Evolutionary conservation across 2,797 vertebrate species (phyloP).

Genomic region (Gila robusta): DNA sequence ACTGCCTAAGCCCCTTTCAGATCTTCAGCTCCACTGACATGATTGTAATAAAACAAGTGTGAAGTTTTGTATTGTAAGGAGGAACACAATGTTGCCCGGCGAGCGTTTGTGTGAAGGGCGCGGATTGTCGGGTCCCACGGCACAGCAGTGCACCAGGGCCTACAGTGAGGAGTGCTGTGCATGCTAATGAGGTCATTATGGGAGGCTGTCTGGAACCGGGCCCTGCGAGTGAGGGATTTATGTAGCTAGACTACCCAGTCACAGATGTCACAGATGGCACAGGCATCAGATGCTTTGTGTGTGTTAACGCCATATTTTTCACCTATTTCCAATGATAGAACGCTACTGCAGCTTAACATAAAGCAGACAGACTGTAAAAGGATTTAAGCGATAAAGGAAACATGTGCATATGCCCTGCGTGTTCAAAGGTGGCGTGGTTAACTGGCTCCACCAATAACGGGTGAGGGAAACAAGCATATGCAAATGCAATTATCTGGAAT

Average conservation of each 20-base stretch:
- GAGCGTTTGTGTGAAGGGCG: constrained; percentile 83
- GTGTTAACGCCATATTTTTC: constrained; percentile 69
- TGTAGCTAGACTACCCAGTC: constrained; percentile 75
- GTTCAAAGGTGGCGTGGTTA: constrained; percentile 28
- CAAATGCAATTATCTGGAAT: constrained; percentile 82
- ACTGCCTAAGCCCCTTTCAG: constrained; percentile 74
- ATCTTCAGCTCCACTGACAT: constrained; percentile 72
- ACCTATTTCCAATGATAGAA: constrained; percentile 60
- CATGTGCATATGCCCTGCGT: constrained; percentile 10
- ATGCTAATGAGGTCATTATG: constrained; percentile 89
- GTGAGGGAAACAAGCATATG: constrained; percentile 69
- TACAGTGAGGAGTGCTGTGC: constrained; percentile 79
- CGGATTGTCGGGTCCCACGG: constrained; percentile 81
- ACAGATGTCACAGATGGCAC: constrained; percentile 84
- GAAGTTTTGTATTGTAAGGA: constrained; percentile 80
- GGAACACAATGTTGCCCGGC: constrained; percentile 81
- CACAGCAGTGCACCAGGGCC: constrained; percentile 80
- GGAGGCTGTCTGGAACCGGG: constrained; percentile 69
- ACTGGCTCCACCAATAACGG: constrained; percentile 57
- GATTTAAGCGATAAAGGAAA: constrained; percentile 64
- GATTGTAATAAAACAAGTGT: constrained; percentile 80
- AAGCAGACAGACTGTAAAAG: constrained; percentile 55
- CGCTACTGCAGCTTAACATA: constrained; percentile 52
- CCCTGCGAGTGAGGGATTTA: constrained; percentile 77
- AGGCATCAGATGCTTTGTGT: constrained; percentile 73